Conservation (phyloP, 2,113 vertebrate genomes). For the Lethenteron camtschaticum region DNA sequence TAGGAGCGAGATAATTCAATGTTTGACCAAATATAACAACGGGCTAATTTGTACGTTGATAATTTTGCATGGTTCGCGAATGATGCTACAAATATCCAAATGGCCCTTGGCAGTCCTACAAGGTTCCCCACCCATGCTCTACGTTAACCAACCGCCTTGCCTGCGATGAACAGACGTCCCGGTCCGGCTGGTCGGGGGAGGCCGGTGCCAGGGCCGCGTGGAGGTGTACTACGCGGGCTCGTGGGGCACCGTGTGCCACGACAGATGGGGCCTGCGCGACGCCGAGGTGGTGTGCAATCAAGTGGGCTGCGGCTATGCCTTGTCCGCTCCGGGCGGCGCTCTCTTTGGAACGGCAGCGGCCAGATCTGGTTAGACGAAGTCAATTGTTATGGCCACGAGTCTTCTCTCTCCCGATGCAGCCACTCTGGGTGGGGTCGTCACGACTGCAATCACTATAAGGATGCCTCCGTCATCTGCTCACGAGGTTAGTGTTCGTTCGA, state of each 20-base stretch:
- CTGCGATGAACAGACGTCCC: too few species aligned
- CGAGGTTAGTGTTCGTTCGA: too few species aligned
- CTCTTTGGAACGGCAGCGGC: slow-evolving; percentile 59
- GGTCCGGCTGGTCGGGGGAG: too few species aligned
- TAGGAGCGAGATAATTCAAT: too few species aligned
- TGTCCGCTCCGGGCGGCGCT: slow-evolving; percentile 42
- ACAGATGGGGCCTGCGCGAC: slow-evolving; percentile 53
- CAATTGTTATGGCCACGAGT: slow-evolving; percentile 45
- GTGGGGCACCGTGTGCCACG: slow-evolving; percentile 87
- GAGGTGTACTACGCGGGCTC: slow-evolving; percentile 24
- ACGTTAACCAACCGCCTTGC: too few species aligned
- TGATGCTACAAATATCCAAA: too few species aligned
- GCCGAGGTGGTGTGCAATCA: slow-evolving; percentile 67
- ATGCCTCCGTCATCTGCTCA: slow-evolving; percentile 51
- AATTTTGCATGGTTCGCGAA: too few species aligned
- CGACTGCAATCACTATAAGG: slow-evolving; percentile 88
- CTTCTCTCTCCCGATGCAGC: slow-evolving; percentile 31
- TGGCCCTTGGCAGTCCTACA: too few species aligned
- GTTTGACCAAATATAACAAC: too few species aligned
- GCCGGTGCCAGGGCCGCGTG: too few species aligned
- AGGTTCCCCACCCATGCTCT: too few species aligned
- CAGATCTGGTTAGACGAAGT: slow-evolving; percentile 71
- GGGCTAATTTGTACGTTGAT: too few species aligned
- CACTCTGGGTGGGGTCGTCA: slow-evolving; percentile 78
- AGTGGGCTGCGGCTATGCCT: slow-evolving; percentile 38